These are phyloP conservation scores for Chascanopsetta lugubris DNA, from an alignment of 2,113 vertebrate genomes.

Conservation along the genomic window DNA sequence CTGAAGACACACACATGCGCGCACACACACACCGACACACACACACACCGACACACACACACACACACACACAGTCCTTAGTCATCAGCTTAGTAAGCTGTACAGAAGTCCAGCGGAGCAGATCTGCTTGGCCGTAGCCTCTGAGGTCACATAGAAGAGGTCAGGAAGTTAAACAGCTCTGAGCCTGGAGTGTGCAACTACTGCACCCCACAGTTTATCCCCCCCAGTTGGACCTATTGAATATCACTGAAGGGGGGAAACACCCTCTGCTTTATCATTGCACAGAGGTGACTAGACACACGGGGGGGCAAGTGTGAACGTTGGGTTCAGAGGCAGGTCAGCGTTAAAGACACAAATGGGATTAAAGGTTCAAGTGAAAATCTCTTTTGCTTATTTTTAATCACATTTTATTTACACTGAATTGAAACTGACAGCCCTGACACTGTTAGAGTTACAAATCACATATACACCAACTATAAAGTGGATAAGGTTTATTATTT, in stretches of 20 bases:
- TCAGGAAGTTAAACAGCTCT: slow-evolving; percentile 50
- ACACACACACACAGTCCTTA: slow-evolving; percentile 12
- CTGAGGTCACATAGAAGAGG: slow-evolving; percentile 51
- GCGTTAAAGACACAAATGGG: slow-evolving; percentile 32
- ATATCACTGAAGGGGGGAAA: slow-evolving; percentile 12
- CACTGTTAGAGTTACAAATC: slow-evolving; percentile 10
- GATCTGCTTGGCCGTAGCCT: slow-evolving; percentile 28
- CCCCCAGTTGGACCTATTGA: slow-evolving; percentile 38
- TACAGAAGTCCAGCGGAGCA: slow-evolving; percentile 35
- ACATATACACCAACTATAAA: background rate
- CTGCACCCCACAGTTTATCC: slow-evolving; percentile 42
- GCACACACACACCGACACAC: background rate
- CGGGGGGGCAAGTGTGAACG: too few species aligned
- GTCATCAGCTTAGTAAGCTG: slow-evolving; percentile 27
- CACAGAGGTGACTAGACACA: too few species aligned
- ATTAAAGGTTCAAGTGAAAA: slow-evolving; percentile 23
- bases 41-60: slow-evolving; percentile 29
- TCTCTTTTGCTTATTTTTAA: background rate
- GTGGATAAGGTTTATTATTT: background rate
- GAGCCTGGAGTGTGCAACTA: slow-evolving; percentile 31
- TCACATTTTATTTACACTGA: slow-evolving; percentile 15
- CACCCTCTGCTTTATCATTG: slow-evolving; percentile 36
- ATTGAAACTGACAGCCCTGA: background rate
- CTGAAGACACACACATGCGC: too few species aligned
- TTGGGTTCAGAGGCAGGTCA: slow-evolving; percentile 49